phyloP scores from a whole-genome alignment of 1,140 invertebrate genomes.

The Anagrus nilaparvatae region DNA sequence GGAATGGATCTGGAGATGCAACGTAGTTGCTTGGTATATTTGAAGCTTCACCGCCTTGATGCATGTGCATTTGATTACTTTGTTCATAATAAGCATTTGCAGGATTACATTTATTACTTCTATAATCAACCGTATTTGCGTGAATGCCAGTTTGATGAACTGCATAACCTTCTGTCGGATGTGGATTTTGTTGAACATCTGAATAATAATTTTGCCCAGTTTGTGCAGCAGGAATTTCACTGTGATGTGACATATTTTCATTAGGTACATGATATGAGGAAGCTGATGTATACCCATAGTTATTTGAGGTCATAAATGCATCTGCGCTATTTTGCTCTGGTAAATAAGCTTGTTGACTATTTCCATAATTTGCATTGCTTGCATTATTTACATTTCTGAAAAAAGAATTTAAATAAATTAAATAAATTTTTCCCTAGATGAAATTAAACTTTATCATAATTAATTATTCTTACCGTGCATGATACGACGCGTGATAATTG shows the following conservation, averaged over 20 bases:
- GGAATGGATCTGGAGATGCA: conserved; percentile 41
- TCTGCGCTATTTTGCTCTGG: too few species aligned
- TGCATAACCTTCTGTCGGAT: conserved; percentile 25
- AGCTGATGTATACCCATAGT: conserved; percentile 28
- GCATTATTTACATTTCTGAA: too few species aligned
- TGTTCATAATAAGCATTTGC: conserved; percentile 41
- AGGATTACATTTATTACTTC: conserved; percentile 29
- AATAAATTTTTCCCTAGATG: too few species aligned
- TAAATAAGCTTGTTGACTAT: too few species aligned
- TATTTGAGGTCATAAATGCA: conserved; percentile 25
- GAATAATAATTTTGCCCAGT: conserved; percentile 30
- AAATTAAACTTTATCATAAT: too few species aligned
- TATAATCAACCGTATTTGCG: conserved; percentile 25
- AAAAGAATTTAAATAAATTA: too few species aligned
- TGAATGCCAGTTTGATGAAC: conserved; percentile 29
- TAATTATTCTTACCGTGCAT: too few species aligned
- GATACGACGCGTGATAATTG: conserved; percentile 12
- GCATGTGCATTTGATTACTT: conserved; percentile 31
- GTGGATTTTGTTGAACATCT: conserved; percentile 32
- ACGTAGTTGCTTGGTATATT: conserved; percentile 40
- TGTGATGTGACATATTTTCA: conserved; percentile 27
- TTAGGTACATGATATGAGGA: conserved; percentile 27
- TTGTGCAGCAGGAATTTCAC: conserved; percentile 22
- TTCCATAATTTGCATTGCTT: too few species aligned
- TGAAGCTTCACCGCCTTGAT: conserved; percentile 43